Conservation (phyloP, 2,888 invertebrate genomes). For the Lucinisca nassula region DNA sequence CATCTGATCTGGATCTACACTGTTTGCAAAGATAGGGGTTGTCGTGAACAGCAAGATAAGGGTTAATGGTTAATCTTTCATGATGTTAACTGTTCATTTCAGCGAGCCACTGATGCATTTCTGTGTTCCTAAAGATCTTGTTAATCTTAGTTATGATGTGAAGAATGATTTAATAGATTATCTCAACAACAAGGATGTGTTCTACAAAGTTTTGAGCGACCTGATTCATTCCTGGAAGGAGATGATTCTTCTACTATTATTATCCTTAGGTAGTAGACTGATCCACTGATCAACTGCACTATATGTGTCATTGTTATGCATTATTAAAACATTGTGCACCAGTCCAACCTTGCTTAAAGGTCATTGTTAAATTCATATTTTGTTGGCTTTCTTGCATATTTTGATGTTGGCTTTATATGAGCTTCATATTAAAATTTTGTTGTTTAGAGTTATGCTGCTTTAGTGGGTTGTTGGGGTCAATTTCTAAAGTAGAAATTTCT, state of each 20-base stretch:
- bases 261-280: constrained; percentile 92
- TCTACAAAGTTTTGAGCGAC: constrained; percentile 96
- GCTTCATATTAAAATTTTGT: too few species aligned
- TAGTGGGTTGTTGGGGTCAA: too few species aligned
- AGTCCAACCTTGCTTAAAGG: constrained; percentile 8
- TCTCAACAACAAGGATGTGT: constrained; percentile 95
- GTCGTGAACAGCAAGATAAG: too few species aligned
- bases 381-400: background rate
- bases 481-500: too few species aligned
- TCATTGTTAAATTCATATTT: background rate
- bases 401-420: background rate
- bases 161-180: constrained; percentile 93
- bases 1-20: too few species aligned
- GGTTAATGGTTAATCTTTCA: background rate
- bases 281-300: constrained; percentile 27
- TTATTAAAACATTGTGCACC: background rate
- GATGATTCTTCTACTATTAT: constrained; percentile 93
- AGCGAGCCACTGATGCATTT: constrained; percentile 93
- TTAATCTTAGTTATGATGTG: constrained; percentile 90
- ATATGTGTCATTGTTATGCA: constrained; percentile 11
- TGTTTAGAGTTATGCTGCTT: too few species aligned
- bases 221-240: constrained; percentile 96
- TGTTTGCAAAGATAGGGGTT: too few species aligned
- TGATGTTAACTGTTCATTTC: constrained; percentile 35
- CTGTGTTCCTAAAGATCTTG: constrained; percentile 93